Evolutionary conservation across 2,888 invertebrate genomes (phyloP).

Genomic region (Andrena praecox): DNA sequence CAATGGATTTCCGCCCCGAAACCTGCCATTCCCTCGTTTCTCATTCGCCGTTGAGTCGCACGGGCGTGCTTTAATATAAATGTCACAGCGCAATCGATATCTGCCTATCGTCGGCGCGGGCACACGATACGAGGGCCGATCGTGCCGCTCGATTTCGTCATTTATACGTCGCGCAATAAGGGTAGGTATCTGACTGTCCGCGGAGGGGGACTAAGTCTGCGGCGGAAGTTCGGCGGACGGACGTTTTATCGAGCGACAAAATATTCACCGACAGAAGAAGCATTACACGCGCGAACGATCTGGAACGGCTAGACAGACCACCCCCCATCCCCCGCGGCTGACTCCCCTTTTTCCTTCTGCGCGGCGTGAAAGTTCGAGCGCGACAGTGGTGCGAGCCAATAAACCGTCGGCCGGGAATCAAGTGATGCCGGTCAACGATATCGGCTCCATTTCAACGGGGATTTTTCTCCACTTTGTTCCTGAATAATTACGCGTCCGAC

Average conservation of each 20-base stretch:
- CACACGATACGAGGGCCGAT: constrained; percentile 31
- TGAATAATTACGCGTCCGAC: not conserved
- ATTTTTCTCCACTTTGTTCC: not conserved
- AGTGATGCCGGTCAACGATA: constrained; percentile 39
- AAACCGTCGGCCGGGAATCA: constrained; percentile 22
- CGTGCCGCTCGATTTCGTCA: constrained; percentile 41
- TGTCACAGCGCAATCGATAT: constrained; percentile 70
- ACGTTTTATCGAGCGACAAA: constrained; percentile 42
- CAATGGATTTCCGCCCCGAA: constrained; percentile 55
- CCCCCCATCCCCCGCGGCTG: too few species aligned
- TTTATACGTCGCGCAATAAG: constrained; percentile 58
- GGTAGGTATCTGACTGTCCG: constrained; percentile 36
- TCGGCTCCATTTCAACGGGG: not conserved
- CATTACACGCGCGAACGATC: constrained; percentile 41
- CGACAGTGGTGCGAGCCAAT: constrained; percentile 39
- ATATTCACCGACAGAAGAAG: constrained; percentile 41
- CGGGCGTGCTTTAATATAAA: constrained; percentile 70
- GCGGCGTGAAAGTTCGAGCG: not conserved
- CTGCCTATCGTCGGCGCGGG: constrained; percentile 54
- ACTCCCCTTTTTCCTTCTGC: not conserved
- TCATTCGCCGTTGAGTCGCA: constrained; percentile 46
- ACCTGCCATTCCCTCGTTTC: constrained; percentile 49
- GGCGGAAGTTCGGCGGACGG: constrained; percentile 43
- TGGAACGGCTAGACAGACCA: constrained; percentile 9
- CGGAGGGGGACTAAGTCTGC: constrained; percentile 35